phyloP scores from a whole-genome alignment of 2,888 invertebrate species.

The Iphiclides podalirius region DNA sequence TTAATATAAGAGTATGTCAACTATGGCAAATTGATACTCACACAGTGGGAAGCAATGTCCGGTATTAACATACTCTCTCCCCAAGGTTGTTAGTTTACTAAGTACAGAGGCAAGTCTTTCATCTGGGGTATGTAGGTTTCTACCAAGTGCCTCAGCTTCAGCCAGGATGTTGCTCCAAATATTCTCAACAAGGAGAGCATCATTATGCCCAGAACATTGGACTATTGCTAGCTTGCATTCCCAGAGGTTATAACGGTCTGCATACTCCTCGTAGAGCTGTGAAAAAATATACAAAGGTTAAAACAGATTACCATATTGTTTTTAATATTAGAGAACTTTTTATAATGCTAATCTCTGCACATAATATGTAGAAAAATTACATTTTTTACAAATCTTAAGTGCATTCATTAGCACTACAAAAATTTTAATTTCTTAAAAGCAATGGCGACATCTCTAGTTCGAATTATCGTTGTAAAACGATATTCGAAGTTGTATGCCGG shows the following conservation, averaged over 20 bases:
- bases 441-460: too few relatives aligned
- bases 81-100: slow-evolving; percentile 87
- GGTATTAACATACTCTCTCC: slow-evolving; percentile 88
- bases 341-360: too few relatives aligned
- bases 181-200: slow-evolving; percentile 91
- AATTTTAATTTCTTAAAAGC: too few relatives aligned
- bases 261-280: slow-evolving; percentile 93
- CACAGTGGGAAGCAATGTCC: slow-evolving; percentile 93
- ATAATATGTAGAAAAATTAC: neutral
- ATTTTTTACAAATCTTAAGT: too few relatives aligned
- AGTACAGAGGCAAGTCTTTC: slow-evolving; percentile 85
- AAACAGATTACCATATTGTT: slow-evolving; percentile 7
- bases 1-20: too few relatives aligned
- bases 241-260: slow-evolving; percentile 93
- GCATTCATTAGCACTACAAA: too few relatives aligned
- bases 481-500: too few relatives aligned
- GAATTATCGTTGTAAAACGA: too few relatives aligned
- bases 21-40: too few relatives aligned
- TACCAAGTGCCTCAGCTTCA: slow-evolving; percentile 76
- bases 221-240: slow-evolving; percentile 97
- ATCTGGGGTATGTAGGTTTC: slow-evolving; percentile 61
- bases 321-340: too few relatives aligned
- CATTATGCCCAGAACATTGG: slow-evolving; percentile 95
- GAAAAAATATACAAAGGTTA: slow-evolving; percentile 16
- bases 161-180: slow-evolving; percentile 93